Conservation (phyloP, 2,797 vertebrate genomes). For the Adrianichthys oophorus region DNA sequence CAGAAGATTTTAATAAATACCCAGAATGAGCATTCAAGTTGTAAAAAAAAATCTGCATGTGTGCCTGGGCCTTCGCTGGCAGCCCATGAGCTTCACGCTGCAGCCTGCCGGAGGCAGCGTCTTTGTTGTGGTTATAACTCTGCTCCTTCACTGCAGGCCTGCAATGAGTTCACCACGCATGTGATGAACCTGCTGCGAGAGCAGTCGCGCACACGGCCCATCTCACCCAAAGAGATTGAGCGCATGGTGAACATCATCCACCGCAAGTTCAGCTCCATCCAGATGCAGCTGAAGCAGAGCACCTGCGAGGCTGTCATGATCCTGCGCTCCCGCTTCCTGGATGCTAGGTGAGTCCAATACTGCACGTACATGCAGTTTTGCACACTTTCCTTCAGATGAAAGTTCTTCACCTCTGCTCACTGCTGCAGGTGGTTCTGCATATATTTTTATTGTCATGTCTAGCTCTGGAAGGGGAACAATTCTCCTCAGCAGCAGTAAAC, state of each 20-base stretch:
- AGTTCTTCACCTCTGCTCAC: no score
- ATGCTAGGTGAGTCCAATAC: constrained; percentile 81
- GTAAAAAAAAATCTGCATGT: no score
- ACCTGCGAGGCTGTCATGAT: constrained; percentile 99
- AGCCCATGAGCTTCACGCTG: background rate
- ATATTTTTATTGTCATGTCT: no score
- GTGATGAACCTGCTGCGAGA: constrained; percentile 98
- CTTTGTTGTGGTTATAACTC: constrained; percentile 2
- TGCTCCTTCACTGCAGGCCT: constrained; percentile 77
- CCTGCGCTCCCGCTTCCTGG: constrained; percentile 95
- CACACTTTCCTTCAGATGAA: background rate
- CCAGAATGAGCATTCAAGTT: no score
- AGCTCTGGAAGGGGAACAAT: no score
- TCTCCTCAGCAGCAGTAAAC: constrained; percentile 12
- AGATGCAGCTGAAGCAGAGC: constrained; percentile 99
- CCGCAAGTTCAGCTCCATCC: constrained; percentile 99
- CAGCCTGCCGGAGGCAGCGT: constrained; percentile 4
- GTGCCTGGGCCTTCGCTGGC: no score
- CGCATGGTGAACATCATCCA: constrained; percentile 98
- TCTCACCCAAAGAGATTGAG: constrained; percentile 98
- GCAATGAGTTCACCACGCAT: constrained; percentile 97
- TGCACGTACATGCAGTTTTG: background rate
- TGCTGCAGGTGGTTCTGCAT: no score
- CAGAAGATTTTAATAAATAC: no score
- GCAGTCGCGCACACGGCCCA: constrained; percentile 93